phyloP scores from a whole-genome alignment of 2,113 vertebrate genomes.

The Oplegnathus fasciatus region DNA sequence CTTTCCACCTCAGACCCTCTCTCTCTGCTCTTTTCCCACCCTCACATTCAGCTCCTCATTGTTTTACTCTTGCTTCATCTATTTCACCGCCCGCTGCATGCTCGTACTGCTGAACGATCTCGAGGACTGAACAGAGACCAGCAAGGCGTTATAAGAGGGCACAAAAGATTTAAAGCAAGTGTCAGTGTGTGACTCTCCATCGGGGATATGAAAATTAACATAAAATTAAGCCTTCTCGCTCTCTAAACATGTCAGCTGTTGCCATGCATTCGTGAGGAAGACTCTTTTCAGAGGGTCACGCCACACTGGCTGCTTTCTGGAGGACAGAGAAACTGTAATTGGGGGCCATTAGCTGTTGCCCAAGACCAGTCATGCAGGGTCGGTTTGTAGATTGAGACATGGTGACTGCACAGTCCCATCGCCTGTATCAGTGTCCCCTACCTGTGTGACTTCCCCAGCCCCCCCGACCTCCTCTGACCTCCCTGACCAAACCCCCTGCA shows the following conservation, averaged over 20 bases:
- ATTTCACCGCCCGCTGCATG: conserved; percentile 53
- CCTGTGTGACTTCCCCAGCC: conserved; percentile 69
- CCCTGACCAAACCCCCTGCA: conserved; percentile 51
- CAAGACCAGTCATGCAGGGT: conserved; percentile 75
- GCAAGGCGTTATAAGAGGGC: neutral
- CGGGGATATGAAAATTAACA: neutral
- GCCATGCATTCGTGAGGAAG: conserved; percentile 42
- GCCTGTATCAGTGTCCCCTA: conserved; percentile 67
- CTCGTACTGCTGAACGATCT: conserved; percentile 10
- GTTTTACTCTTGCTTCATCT: conserved; percentile 37
- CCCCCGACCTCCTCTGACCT: conserved; percentile 32
- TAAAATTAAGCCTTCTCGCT: neutral
- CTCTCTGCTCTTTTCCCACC: conserved; percentile 67
- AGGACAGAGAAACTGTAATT: conserved; percentile 82
- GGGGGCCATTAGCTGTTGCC: conserved; percentile 79
- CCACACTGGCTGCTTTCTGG: conserved; percentile 80
- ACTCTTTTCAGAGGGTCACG: conserved; percentile 73
- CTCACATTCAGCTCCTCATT: conserved; percentile 5
- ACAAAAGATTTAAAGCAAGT: neutral
- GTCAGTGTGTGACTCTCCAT: neutral
- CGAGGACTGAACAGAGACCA: neutral
- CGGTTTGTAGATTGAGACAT: conserved; percentile 76
- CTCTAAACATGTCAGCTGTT: conserved; percentile 25
- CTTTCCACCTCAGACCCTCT: conserved; percentile 73
- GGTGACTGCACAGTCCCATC: conserved; percentile 78